Evolutionary conservation across 2,888 invertebrate genomes (phyloP).

Genomic region (Eumerus sabulonum): DNA sequence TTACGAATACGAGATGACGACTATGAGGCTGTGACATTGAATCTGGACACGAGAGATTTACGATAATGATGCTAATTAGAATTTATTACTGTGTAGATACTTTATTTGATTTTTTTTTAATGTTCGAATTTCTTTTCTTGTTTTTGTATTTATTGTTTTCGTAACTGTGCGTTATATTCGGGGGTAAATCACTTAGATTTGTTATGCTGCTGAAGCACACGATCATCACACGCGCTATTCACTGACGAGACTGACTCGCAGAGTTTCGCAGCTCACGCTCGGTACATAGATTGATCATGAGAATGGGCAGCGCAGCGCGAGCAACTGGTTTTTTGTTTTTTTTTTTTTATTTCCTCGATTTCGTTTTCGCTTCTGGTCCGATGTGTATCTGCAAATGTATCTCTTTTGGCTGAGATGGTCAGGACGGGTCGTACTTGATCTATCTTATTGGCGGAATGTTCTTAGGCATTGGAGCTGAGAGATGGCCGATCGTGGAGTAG

Average conservation of each 20-base stretch:
- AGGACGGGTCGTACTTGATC: slow-evolving; percentile 44
- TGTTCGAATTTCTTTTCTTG: no score
- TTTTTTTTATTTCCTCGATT: no score
- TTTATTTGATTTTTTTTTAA: no score
- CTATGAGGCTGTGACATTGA: slow-evolving; percentile 51
- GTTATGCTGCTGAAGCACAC: slow-evolving; percentile 58
- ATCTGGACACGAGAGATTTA: slow-evolving; percentile 44
- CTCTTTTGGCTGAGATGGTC: slow-evolving; percentile 55
- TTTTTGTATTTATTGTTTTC: slow-evolving; percentile 26
- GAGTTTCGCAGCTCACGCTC: slow-evolving; percentile 36
- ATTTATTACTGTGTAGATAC: slow-evolving; percentile 11
- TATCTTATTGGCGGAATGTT: slow-evolving; percentile 44
- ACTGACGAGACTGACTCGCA: slow-evolving; percentile 72
- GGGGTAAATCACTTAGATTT: slow-evolving; percentile 37
- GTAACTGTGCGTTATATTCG: slow-evolving; percentile 47
- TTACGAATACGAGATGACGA: slow-evolving; percentile 28
- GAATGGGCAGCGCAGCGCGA: slow-evolving; percentile 17
- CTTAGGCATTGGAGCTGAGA: background rate
- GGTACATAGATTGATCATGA: slow-evolving; percentile 43
- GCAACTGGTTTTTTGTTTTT: slow-evolving; percentile 15
- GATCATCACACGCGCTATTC: slow-evolving; percentile 75
- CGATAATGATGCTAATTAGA: slow-evolving; percentile 60
- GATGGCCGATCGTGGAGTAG: no score
- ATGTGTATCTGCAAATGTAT: slow-evolving; percentile 50
- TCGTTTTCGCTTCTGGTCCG: no score